A percentile compares a stretch with the other conserved stretches of the same genome.
These are phyloP conservation scores for Holothuria scabra DNA, from an alignment of 53 echinoderm and acorn worm genomes.

Conservation along the genomic window DNA sequence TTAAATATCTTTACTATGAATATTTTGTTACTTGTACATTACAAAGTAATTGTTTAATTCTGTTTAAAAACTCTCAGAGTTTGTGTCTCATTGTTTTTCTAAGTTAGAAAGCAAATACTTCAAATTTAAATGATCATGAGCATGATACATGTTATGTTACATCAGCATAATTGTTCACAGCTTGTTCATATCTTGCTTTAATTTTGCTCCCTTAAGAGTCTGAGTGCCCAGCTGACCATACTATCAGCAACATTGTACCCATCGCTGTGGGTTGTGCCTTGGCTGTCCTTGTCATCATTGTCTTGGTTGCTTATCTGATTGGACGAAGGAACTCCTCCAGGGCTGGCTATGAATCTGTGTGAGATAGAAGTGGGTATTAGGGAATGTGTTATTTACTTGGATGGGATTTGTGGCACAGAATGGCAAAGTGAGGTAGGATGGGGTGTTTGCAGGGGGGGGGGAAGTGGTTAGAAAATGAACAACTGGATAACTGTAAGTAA, in stretches of 20 bases:
- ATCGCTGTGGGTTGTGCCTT: constrained; percentile 97
- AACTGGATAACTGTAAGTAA: too few relatives aligned
- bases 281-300: constrained; percentile 95
- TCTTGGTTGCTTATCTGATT: constrained; percentile 96
- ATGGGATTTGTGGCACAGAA: background rate
- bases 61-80: too few relatives aligned
- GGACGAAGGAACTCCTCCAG: constrained; percentile 85
- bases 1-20: too few relatives aligned
- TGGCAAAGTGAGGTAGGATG: background rate
- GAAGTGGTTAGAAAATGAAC: too few relatives aligned
- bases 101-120: too few relatives aligned
- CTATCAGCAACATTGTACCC: constrained; percentile 94
- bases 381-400: background rate
- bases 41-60: too few relatives aligned
- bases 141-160: background rate
- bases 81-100: too few relatives aligned
- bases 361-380: constrained; percentile 2
- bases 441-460: background rate
- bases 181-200: background rate
- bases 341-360: constrained; percentile 95
- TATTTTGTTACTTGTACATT: too few relatives aligned
- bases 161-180: background rate
- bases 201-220: constrained; percentile 23
- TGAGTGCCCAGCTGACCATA: constrained; percentile 76
- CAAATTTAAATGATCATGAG: too few relatives aligned